A percentile compares a stretch with the other conserved stretches of the same genome.
phyloP scores from a whole-genome alignment of 2,888 invertebrate genomes.

The Yponomeuta evonymella region DNA sequence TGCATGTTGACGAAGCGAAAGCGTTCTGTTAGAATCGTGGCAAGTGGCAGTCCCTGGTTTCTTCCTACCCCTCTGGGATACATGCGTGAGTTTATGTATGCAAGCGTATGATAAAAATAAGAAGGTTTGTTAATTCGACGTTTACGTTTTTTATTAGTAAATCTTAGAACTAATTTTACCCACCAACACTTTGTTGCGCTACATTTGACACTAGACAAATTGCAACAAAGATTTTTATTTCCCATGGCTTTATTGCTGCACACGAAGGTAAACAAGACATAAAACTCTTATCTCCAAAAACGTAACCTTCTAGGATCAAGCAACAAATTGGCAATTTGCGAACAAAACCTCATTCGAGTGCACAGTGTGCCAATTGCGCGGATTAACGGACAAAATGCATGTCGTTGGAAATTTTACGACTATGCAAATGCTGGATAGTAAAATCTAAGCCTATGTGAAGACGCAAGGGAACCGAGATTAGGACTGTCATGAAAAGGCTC shows the following conservation, averaged over 20 bases:
- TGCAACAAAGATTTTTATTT: constrained; percentile 16
- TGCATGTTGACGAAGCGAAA: too few relatives aligned
- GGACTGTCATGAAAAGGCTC: constrained; percentile 16
- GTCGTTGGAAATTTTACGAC: constrained; percentile 69
- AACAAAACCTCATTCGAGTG: constrained; percentile 21
- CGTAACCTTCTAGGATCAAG: constrained; percentile 34
- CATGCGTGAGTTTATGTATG: too few relatives aligned
- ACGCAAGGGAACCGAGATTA: constrained; percentile 30
- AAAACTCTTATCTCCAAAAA: constrained; percentile 34
- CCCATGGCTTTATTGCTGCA: constrained; percentile 4
- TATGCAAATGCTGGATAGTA: constrained; percentile 70
- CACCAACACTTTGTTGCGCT: constrained; percentile 4
- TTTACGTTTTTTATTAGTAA: too few relatives aligned
- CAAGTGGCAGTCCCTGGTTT: too few relatives aligned
- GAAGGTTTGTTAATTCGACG: neutral
- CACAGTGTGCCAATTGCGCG: constrained; percentile 45
- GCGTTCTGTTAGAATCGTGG: too few relatives aligned
- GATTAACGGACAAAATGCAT: constrained; percentile 67
- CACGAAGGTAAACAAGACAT: constrained; percentile 21
- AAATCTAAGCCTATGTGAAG: constrained; percentile 55
- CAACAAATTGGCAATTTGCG: constrained; percentile 36
- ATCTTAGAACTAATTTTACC: neutral
- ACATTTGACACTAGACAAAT: constrained; percentile 9
- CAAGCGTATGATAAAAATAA: neutral
- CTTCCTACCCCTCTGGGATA: too few relatives aligned